Conservation (phyloP, 2,113 vertebrate species). For the Agapornis roseicollis region DNA sequence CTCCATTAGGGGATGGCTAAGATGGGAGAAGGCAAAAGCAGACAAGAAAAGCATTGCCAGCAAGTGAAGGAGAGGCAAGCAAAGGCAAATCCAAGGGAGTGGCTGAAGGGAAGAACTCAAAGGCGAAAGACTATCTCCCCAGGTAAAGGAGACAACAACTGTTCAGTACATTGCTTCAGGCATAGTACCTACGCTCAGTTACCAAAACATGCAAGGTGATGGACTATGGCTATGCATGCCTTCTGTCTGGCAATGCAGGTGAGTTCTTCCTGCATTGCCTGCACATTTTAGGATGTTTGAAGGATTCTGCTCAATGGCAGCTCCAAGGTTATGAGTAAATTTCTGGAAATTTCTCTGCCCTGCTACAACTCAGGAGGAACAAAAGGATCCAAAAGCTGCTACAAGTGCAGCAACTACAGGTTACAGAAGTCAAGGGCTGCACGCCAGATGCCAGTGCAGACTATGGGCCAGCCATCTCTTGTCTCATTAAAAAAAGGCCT, state of each 20-base stretch:
- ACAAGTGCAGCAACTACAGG: neutral
- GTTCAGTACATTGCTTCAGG: neutral
- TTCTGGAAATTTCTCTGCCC: neutral
- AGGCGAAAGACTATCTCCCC: neutral
- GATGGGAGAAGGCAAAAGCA: neutral
- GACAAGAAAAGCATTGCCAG: neutral
- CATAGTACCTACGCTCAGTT: neutral
- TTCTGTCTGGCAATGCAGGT: neutral
- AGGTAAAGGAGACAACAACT: neutral
- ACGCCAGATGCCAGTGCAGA: neutral
- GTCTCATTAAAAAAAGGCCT: neutral
- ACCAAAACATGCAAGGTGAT: neutral
- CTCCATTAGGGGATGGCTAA: neutral
- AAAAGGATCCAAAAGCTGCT: neutral
- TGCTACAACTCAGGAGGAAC: neutral
- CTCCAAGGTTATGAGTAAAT: neutral
- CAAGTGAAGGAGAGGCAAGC: neutral
- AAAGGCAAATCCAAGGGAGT: neutral
- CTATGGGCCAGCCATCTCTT: neutral
- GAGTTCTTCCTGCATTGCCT: neutral
- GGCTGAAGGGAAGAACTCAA: neutral
- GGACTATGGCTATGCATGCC: neutral
- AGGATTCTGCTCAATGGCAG: neutral
- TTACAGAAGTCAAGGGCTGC: accelerated
- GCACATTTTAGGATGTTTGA: neutral